A percentile compares a stretch with the other conserved stretches of the same genome.
phyloP scores from a whole-genome alignment of 2,113 vertebrate species.

The Mohoua ochrocephala region DNA sequence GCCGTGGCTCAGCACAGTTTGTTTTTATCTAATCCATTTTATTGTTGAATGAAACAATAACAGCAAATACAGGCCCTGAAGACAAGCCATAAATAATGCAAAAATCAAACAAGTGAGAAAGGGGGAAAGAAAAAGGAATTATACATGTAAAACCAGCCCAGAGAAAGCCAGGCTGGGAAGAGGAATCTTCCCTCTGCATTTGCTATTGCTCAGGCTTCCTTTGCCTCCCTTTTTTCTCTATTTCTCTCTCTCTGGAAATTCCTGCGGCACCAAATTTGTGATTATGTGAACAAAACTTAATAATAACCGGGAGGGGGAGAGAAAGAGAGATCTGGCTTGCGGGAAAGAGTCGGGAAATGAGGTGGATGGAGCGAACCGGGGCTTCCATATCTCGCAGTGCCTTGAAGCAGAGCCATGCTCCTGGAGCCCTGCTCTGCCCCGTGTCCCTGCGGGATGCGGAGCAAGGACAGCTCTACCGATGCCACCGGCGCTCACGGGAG shows the following conservation, averaged over 20 bases:
- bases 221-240: neutral
- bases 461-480: neutral
- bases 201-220: neutral
- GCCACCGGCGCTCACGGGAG: rapidly evolving
- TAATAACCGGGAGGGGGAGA: neutral
- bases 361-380: neutral
- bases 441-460: rapidly evolving
- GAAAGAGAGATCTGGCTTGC: neutral
- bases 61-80: constrained; percentile 52
- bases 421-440: neutral
- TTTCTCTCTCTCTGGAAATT: neutral
- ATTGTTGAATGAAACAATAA: constrained; percentile 65
- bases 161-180: neutral
- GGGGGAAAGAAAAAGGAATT: constrained; percentile 1
- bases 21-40: constrained; percentile 60
- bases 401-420: neutral
- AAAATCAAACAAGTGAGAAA: constrained; percentile 50
- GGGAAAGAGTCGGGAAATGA: neutral
- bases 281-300: neutral
- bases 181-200: neutral
- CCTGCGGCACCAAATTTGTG: neutral
- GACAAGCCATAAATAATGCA: constrained; percentile 67
- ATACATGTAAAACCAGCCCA: neutral
- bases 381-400: rapidly evolving
- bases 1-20: neutral